These are phyloP conservation scores for Crotalus viridis DNA, from an alignment of 2,113 vertebrate species.

Conservation along the genomic window DNA sequence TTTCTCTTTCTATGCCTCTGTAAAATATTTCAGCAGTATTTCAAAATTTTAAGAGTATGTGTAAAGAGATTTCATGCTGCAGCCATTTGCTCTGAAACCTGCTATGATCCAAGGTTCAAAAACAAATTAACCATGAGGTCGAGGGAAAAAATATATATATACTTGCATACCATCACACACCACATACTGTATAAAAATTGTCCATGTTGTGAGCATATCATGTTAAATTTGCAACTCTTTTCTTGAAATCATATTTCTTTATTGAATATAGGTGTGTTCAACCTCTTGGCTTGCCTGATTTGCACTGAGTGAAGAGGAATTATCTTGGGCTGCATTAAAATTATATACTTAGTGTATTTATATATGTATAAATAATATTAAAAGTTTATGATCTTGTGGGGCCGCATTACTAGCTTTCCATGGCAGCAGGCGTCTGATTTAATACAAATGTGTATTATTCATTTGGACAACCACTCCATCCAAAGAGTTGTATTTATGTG, in stretches of 20 bases:
- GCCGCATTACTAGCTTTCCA: background rate
- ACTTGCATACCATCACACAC: background rate
- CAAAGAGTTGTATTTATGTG: background rate
- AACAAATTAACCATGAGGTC: background rate
- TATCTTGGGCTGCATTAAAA: background rate
- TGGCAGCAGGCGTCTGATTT: background rate
- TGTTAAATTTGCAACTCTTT: background rate
- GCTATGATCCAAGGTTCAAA: background rate
- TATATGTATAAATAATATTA: background rate
- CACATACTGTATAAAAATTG: background rate
- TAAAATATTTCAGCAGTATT: background rate
- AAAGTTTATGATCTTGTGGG: background rate
- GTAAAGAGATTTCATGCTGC: background rate
- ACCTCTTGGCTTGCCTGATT: background rate
- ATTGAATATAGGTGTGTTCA: background rate
- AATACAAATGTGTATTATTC: background rate
- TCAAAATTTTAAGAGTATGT: background rate
- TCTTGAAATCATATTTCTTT: background rate
- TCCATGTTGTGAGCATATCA: background rate
- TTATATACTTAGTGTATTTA: background rate
- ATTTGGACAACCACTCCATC: background rate
- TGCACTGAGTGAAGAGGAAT: background rate
- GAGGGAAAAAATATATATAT: background rate
- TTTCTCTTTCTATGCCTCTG: background rate
- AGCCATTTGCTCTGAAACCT: background rate